Conservation (phyloP, 2,797 vertebrate species). For the Hapalemur alaotrensis region DNA sequence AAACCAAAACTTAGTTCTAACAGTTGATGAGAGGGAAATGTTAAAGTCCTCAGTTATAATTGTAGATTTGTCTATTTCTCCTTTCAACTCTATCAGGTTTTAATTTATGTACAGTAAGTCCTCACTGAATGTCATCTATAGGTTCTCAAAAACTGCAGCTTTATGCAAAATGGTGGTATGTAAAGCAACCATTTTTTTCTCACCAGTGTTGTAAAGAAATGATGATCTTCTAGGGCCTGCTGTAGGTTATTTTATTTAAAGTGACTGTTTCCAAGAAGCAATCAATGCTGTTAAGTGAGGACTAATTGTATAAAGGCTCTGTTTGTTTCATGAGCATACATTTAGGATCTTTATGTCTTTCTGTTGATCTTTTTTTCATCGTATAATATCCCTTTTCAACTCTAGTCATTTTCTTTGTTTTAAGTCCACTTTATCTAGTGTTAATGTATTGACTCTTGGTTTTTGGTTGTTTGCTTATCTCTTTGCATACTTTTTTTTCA, state of each 20-base stretch:
- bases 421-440: neutral
- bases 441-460: neutral
- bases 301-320: neutral
- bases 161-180: neutral
- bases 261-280: neutral
- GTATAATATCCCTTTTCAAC: neutral
- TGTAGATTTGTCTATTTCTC: neutral
- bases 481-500: neutral
- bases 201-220: neutral
- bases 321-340: neutral
- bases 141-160: neutral
- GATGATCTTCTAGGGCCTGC: neutral
- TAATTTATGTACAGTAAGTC: neutral
- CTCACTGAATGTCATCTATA: neutral
- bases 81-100: neutral
- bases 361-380: neutral
- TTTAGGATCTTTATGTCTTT: neutral
- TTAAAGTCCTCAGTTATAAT: neutral
- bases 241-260: neutral
- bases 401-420: neutral
- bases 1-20: neutral
- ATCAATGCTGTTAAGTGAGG: neutral
- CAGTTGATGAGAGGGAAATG: neutral
- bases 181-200: neutral
- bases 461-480: neutral